Evolutionary conservation across 2,113 vertebrate species (phyloP).

Genomic region (Apodemus sylvaticus): DNA sequence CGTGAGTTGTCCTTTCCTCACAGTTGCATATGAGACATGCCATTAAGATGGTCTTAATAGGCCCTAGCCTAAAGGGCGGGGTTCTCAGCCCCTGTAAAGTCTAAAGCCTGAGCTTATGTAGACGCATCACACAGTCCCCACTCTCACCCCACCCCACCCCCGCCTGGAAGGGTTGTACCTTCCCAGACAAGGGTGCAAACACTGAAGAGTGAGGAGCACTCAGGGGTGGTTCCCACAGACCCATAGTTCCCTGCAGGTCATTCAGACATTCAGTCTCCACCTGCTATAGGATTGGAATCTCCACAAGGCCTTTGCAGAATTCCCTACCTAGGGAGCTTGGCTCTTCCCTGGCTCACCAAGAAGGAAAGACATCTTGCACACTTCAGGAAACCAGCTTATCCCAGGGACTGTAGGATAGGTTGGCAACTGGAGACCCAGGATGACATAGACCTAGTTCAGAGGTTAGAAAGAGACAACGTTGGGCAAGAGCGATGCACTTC

Average conservation of each 20-base stretch:
- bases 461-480: not conserved
- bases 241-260: not conserved
- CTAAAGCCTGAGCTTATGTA: not conserved
- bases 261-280: not conserved
- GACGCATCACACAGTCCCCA: not conserved
- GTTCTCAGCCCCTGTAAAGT: accelerated
- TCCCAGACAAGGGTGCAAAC: too few species aligned
- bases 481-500: not conserved
- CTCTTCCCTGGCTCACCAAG: not conserved
- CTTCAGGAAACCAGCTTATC: accelerated
- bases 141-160: too few species aligned
- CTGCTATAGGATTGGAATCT: not conserved
- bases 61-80: too few species aligned
- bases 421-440: not conserved
- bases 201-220: accelerated
- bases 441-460: accelerated
- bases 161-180: accelerated
- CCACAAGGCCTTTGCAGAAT: accelerated
- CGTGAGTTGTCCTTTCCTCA: not conserved
- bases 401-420: not conserved
- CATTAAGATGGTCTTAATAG: accelerated
- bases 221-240: not conserved
- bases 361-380: not conserved
- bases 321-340: not conserved
- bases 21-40: accelerated